A percentile compares a stretch with the other conserved stretches of the same genome.
phyloP scores from a whole-genome alignment of 37 sponge, comb jelly and placozoan species.

The Beroe ovata region DNA sequence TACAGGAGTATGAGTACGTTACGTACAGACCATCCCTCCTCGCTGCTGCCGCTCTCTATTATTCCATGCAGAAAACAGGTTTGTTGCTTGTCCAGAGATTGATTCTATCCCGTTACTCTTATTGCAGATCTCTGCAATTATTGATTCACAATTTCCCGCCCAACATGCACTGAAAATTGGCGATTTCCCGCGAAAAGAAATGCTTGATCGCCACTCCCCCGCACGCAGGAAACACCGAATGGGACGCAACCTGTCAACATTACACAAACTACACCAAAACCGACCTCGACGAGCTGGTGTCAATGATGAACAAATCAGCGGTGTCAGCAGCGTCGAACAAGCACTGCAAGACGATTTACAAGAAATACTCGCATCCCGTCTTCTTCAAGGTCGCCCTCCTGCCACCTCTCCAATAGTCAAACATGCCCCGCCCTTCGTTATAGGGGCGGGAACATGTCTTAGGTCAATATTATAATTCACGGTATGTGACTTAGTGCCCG shows the following conservation, averaged over 20 bases:
- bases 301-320: constrained; percentile 71
- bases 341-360: constrained; percentile 76
- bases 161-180: background rate
- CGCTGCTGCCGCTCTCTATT: constrained; percentile 88
- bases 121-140: background rate
- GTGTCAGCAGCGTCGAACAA: constrained; percentile 59
- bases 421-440: too few relatives aligned
- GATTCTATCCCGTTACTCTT: background rate
- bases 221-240: constrained; percentile 3
- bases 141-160: background rate
- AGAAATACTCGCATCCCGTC: constrained; percentile 88
- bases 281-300: constrained; percentile 79
- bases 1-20: constrained; percentile 91
- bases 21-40: constrained; percentile 76
- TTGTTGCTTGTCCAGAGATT: too few relatives aligned
- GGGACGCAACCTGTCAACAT: constrained; percentile 85
- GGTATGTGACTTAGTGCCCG: too few relatives aligned
- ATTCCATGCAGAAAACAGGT: constrained; percentile 83
- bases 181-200: background rate
- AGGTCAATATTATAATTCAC: too few relatives aligned
- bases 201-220: background rate
- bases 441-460: too few relatives aligned
- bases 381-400: constrained; percentile 67
- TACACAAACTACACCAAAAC: constrained; percentile 77
- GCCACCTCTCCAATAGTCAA: constrained; percentile 52